Evolutionary conservation across 2,888 invertebrate species (phyloP), one percentile per base, ranked within the genome.

Genomic region (Cybosia mesomella): DNA sequence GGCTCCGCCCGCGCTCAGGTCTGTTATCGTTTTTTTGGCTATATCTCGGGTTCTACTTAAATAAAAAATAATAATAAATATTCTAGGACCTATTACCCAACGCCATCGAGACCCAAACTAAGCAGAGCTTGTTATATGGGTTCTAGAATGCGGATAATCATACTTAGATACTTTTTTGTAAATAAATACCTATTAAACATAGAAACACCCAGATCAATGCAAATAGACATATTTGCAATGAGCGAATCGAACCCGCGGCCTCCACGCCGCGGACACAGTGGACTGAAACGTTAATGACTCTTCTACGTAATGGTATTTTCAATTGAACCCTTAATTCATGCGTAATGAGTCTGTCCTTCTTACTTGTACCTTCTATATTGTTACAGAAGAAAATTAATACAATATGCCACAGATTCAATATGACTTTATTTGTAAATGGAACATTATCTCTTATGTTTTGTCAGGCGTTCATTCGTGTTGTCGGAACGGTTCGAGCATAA

Each of bases 401-500:
- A 36, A 36, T 62, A 34, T 24, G 24, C 22, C 22, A 63, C 54
- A 63, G 36, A 39, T 39, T 22, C 57, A 57, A 67, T 39, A 62
- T 53, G 36, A 28, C 43, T 62, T 62, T 54, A 53, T 24, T 63
- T 58, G 62, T 63, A 34, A 63, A 53, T 24, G 36, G 24, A 58
- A 67, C 53, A 62, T 28, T 49, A 57, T 36, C 34, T 67, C 34
- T 21, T 49, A 49, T 64, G 64, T 59, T 28, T 53, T 64, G 59
- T 55, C 63, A 64, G 59, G 64, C 72, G 74, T 77, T 77, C 68
- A 66, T 67, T 66, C 62, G 28, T 67, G 66, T 66, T 72, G 72
- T 67, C 49, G 68, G 64, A 70, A 78, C 70, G 80, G 70, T 77
- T 74, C 62, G 66, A 66, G 65, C 71, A 71, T 76, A 68, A 79